Evolutionary conservation across 37 sponge, comb jelly and placozoan genomes (phyloP).

Genomic region (Trichoplax adhaerens): DNA sequence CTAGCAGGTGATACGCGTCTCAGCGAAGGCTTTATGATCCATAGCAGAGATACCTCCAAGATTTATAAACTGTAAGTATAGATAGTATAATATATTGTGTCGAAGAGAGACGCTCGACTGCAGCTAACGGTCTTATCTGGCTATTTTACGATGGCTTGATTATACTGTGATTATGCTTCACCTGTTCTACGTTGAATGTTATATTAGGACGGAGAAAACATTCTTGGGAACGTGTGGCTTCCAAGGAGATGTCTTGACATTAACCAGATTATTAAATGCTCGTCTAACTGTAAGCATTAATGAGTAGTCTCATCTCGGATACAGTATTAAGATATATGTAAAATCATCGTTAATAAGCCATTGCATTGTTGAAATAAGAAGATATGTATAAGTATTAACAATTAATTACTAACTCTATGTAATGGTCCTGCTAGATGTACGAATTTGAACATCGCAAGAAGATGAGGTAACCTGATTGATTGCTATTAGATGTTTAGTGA

Average conservation of each 20-base stretch:
- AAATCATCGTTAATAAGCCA: no score
- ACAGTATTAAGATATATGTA: no score
- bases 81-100: not conserved
- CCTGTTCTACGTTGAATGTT: no score
- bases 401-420: not conserved
- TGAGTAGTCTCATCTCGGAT: not conserved
- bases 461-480: slow-evolving; percentile 23
- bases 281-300: slow-evolving; percentile 33
- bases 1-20: slow-evolving; percentile 82
- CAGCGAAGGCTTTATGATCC: slow-evolving; percentile 80
- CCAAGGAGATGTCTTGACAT: slow-evolving; percentile 89
- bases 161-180: no score
- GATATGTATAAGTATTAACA: not conserved
- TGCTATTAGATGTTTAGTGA: no score
- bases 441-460: slow-evolving; percentile 52
- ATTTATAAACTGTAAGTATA: slow-evolving; percentile 38
- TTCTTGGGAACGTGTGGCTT: slow-evolving; percentile 83
- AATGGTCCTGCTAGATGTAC: slow-evolving; percentile 21
- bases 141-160: no score
- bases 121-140: no score
- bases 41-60: slow-evolving; percentile 68
- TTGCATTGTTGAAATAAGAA: no score
- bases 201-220: slow-evolving; percentile 7
- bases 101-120: no score
- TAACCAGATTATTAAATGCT: slow-evolving; percentile 42